Percentiles rank a stretch among this genome's conserved stretches.
Conservation (phyloP, 2,113 vertebrate species). For the Neolamprologus falcicula region DNA sequence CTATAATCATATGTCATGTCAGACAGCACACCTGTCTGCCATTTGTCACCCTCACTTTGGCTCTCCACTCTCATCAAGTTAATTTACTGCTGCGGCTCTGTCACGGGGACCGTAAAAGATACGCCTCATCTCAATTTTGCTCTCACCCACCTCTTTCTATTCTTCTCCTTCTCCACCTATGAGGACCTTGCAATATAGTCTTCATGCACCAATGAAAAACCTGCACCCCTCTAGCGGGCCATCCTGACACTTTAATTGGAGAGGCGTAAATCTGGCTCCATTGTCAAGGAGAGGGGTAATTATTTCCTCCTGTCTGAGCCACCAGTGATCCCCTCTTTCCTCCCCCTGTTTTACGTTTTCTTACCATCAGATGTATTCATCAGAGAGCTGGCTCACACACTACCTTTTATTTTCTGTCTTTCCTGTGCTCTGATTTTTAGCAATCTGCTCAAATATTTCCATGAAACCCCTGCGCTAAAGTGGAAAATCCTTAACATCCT, state of each 20-base stretch:
- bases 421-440: neutral
- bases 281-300: slow-evolving; percentile 56
- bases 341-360: neutral
- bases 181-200: neutral
- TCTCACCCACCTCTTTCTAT: slow-evolving; percentile 9
- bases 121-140: slow-evolving; percentile 15
- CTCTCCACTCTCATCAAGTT: slow-evolving; percentile 10
- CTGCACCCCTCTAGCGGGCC: neutral
- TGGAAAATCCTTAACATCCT: neutral
- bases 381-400: neutral
- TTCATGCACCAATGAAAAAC: slow-evolving; percentile 8
- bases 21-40: neutral
- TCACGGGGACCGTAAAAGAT: slow-evolving; percentile 2
- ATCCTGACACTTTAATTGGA: slow-evolving; percentile 63
- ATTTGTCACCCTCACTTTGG: neutral
- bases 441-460: neutral
- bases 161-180: neutral
- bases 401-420: neutral
- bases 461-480: neutral
- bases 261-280: slow-evolving; percentile 60
- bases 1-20: neutral
- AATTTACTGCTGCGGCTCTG: slow-evolving; percentile 23
- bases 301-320: slow-evolving; percentile 55
- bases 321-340: neutral
- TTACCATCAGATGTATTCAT: neutral